Evolutionary conservation across 2,113 vertebrate species (phyloP).

Genomic region (Rostratula benghalensis): DNA sequence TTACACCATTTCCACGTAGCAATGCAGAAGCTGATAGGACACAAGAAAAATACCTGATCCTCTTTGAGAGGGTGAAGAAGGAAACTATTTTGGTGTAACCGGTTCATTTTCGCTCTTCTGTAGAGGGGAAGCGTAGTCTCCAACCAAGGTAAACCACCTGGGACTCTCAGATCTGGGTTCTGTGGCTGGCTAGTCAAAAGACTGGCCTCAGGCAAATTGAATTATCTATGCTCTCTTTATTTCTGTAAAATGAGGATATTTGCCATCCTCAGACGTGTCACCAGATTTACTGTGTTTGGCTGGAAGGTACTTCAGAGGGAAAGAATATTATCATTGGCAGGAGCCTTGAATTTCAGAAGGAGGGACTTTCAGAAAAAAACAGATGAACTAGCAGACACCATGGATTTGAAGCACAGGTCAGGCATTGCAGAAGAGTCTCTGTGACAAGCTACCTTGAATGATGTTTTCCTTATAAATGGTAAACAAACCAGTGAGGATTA

Average conservation of each 20-base stretch:
- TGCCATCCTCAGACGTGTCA: neutral
- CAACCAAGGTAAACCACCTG: neutral
- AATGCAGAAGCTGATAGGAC: neutral
- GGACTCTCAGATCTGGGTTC: neutral
- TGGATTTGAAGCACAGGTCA: neutral
- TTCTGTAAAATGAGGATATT: neutral
- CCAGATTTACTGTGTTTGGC: neutral
- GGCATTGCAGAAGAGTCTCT: conserved; percentile 48
- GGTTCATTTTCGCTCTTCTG: neutral
- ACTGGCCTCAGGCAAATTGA: neutral
- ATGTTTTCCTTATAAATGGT: conserved; percentile 90
- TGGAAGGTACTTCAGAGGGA: neutral
- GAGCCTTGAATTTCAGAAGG: neutral
- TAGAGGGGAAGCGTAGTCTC: fast-evolving
- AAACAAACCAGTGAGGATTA: conserved; percentile 79
- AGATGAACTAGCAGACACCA: neutral
- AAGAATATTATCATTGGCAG: neutral
- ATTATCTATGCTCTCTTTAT: neutral
- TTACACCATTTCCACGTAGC: neutral
- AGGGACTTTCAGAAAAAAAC: neutral
- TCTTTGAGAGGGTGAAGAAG: neutral
- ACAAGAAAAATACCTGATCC: neutral
- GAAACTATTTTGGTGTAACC: neutral
- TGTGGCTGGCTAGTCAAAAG: neutral
- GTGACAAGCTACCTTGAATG: conserved; percentile 81